A percentile compares a stretch with the other conserved stretches of the same genome.
Evolutionary conservation across 2,113 vertebrate species (phyloP).

Genomic region (Eleginops maclovinus): DNA sequence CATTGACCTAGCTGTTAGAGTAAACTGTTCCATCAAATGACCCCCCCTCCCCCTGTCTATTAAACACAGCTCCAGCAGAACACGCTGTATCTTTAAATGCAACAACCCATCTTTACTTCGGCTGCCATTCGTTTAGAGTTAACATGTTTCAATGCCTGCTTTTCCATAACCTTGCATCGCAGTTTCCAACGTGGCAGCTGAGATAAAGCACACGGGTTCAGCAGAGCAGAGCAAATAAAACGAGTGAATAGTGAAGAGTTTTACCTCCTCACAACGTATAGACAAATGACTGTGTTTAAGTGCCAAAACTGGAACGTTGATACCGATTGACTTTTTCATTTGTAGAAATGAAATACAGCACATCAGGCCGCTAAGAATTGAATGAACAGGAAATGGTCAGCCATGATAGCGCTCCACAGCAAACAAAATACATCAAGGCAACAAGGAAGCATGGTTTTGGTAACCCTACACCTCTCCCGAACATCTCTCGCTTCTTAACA

Average conservation of each 20-base stretch:
- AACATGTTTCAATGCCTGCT: not conserved
- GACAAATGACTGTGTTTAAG: not conserved
- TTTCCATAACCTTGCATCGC: not conserved
- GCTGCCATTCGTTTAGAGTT: not conserved
- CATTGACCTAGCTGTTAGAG: not conserved
- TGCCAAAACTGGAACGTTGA: too few relatives aligned
- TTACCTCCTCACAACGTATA: not conserved
- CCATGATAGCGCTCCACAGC: too few relatives aligned
- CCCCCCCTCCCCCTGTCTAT: not conserved
- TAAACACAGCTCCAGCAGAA: not conserved
- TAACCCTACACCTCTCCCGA: too few relatives aligned
- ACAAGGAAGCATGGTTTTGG: not conserved
- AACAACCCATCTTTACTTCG: not conserved
- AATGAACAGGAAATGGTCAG: too few relatives aligned
- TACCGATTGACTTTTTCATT: not conserved
- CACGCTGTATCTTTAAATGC: not conserved
- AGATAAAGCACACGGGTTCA: not conserved
- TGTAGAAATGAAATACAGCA: too few relatives aligned
- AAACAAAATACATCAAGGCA: too few relatives aligned
- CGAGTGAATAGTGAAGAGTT: not conserved
- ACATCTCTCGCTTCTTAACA: slow-evolving; percentile 32
- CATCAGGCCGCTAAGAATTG: too few relatives aligned
- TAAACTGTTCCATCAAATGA: not conserved
- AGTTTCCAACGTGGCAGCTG: not conserved
- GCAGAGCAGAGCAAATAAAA: too few relatives aligned